phyloP scores from a whole-genome alignment of 2,888 invertebrate species.

The Lepidochrysops patricia region DNA sequence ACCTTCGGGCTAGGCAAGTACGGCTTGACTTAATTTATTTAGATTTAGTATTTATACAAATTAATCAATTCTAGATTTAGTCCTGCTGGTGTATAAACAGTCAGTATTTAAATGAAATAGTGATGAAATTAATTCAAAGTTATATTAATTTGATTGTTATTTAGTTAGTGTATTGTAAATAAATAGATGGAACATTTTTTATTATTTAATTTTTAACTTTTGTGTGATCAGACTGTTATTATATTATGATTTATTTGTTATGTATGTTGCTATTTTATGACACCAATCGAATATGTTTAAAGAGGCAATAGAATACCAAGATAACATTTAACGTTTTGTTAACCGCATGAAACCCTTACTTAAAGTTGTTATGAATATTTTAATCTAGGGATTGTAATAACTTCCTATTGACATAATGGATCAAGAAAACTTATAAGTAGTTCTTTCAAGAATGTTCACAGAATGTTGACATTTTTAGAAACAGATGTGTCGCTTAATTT shows the following conservation, averaged over 20 bases:
- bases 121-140: slow-evolving; percentile 41
- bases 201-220: slow-evolving; percentile 73
- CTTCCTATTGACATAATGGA: too few species aligned
- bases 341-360: background rate
- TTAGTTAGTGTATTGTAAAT: slow-evolving; percentile 75
- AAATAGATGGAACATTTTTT: slow-evolving; percentile 65
- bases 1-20: slow-evolving; percentile 9
- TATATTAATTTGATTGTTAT: slow-evolving; percentile 70
- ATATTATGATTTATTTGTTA: slow-evolving; percentile 73
- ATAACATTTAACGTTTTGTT: slow-evolving; percentile 42
- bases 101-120: slow-evolving; percentile 63
- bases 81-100: slow-evolving; percentile 46
- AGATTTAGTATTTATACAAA: slow-evolving; percentile 30
- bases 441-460: background rate
- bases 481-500: background rate
- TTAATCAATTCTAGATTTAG: slow-evolving; percentile 23
- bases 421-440: too few species aligned
- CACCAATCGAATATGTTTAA: background rate
- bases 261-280: slow-evolving; percentile 62
- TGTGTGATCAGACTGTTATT: slow-evolving; percentile 73
- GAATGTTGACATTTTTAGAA: background rate
- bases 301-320: background rate
- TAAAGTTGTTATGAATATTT: background rate
- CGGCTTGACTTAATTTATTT: slow-evolving; percentile 31
- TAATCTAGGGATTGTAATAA: background rate